Percentiles rank a stretch among this genome's conserved stretches.
Conservation (phyloP, 2,797 vertebrate genomes). For the Eulemur rubriventer region DNA sequence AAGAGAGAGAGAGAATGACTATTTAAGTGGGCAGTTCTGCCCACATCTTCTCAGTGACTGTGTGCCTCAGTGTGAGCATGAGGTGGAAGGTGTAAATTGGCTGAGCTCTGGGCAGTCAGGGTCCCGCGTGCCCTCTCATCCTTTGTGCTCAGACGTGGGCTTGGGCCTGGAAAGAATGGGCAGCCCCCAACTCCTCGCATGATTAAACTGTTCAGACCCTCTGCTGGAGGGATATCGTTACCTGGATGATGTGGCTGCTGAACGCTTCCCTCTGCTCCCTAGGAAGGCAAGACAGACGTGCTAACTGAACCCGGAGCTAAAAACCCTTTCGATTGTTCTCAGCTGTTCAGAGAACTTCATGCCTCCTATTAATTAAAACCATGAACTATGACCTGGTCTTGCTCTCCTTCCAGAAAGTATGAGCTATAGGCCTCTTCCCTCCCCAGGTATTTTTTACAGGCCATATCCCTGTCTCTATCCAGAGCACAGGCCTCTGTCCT, state of each 20-base stretch:
- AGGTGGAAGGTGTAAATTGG: background rate
- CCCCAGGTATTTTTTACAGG: background rate
- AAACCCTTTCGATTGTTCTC: background rate
- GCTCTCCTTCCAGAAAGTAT: background rate
- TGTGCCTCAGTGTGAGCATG: background rate
- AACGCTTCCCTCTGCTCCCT: background rate
- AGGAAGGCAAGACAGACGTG: background rate
- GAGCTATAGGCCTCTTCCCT: background rate
- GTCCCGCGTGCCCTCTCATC: accelerated
- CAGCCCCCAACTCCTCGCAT: background rate
- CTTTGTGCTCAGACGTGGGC: background rate
- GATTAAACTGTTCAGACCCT: background rate
- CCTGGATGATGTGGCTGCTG: too few relatives aligned
- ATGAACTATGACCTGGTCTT: background rate
- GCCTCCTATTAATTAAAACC: background rate
- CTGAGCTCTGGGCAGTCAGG: background rate
- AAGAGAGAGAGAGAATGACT: background rate
- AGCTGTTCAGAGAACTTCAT: background rate
- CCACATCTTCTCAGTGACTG: background rate
- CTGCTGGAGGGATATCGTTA: background rate
- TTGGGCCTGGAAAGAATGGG: background rate
- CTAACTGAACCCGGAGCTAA: background rate
- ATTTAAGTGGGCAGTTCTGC: background rate
- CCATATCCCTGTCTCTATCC: background rate
- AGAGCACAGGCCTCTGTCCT: background rate